Conservation (phyloP, 2,113 vertebrate genomes). For the Callaeas wilsoni region DNA sequence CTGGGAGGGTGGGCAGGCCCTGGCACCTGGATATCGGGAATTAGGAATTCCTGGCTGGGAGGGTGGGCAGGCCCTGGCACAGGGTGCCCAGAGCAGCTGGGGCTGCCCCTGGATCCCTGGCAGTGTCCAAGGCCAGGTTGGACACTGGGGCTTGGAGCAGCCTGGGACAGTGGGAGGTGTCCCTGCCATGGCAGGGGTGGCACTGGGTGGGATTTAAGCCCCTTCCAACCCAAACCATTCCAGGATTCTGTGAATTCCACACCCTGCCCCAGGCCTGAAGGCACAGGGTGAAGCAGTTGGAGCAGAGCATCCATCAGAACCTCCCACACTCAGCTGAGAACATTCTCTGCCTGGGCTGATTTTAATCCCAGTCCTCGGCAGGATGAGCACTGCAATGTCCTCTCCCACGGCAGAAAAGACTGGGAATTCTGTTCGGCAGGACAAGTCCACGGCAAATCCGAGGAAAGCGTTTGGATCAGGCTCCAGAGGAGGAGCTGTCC, state of each 20-base stretch:
- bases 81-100: background rate
- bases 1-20: too few species aligned
- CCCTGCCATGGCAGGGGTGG: background rate
- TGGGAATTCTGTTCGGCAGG: background rate
- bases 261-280: background rate
- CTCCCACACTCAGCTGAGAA: background rate
- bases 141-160: background rate
- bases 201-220: rapidly evolving
- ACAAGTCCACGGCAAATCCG: rapidly evolving
- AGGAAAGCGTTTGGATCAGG: rapidly evolving
- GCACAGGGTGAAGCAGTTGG: rapidly evolving
- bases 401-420: background rate
- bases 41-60: too few species aligned
- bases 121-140: background rate
- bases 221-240: background rate
- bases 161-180: background rate
- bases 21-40: too few species aligned
- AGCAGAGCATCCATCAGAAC: background rate
- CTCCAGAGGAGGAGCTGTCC: background rate
- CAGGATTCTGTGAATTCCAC: background rate
- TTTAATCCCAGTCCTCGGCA: rapidly evolving
- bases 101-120: background rate
- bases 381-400: rapidly evolving
- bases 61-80: background rate
- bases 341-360: rapidly evolving